Base-by-base conservation (phyloP, 1,140 invertebrate genomes). In the Tetramorium parvispinum region DNA sequence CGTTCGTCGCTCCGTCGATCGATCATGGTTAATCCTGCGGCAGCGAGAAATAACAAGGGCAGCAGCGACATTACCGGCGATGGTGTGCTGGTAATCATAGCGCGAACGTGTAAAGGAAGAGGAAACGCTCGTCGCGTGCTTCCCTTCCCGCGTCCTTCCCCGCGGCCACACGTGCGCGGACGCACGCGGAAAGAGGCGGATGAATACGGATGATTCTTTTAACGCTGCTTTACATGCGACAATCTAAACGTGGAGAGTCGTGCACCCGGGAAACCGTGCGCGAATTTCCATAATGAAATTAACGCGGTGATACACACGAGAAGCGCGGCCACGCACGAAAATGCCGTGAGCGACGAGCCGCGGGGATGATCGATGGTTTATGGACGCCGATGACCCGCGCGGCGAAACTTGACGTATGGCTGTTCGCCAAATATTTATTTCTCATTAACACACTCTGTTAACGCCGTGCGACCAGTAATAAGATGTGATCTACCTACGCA, bases 1-100 rank as follows among this genome's bases (percentile, higher is more conserved):
- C 82, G 37, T 46, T 73, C 53, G 68, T 24, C 49, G 40, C 43
- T 3, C 49, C 27, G 27, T 55, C 76, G 85, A 89, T 89, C 82
- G 82, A 89, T 89, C 75, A 86, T 43, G 46, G 82, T 86, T 85
- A 86, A 89, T 89, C 75, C 65, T 43, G 53, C 27, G 68, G 79
- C 77, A 10, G 46, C 51, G 79, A 59, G 68, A 83, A 83, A 83
- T 73, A 83, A 83, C 79, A 73, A 83, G 79, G 71, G 53, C 79
- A 24, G 27, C 32, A 55, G 53, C 53, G 53, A 32, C 53, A 70
- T 71, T 49, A 51, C 53, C 37, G 49, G 46, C 32, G 49, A 55
- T 68, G 61, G 77, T 70, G 77, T 68, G 65, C 40, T 70, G n/a
- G 63, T 68, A 61, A 81, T 81, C 46, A 68, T 27, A 18, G 43